These are phyloP conservation scores for Tadarida brasiliensis DNA, from an alignment of 2,797 vertebrate species.

Conservation along the genomic window DNA sequence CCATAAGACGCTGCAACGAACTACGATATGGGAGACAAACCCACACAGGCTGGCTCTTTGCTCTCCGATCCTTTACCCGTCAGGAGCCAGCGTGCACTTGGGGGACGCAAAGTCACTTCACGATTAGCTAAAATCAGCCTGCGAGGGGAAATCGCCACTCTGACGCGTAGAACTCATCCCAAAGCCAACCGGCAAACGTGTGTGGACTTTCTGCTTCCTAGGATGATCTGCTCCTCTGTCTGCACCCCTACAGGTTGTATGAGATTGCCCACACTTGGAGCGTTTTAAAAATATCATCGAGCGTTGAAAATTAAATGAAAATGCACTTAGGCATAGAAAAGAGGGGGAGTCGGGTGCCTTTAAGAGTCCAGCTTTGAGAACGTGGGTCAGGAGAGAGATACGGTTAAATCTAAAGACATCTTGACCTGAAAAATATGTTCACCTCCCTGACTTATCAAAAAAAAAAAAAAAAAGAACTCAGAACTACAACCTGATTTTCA, in stretches of 20 bases:
- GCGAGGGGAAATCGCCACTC: not conserved
- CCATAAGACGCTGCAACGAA: not conserved
- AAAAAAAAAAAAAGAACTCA: not conserved
- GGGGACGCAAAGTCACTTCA: not conserved
- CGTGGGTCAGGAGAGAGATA: not conserved
- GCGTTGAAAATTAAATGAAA: not conserved
- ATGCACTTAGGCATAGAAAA: not conserved
- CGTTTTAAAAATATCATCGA: not conserved
- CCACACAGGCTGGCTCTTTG: not conserved
- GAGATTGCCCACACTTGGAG: not conserved
- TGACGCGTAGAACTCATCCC: not conserved
- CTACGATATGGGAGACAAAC: not conserved
- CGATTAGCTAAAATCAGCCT: not conserved
- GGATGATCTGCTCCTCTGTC: not conserved
- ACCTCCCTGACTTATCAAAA: not conserved
- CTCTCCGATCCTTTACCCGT: not conserved
- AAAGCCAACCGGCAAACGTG: not conserved
- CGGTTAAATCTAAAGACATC: not conserved
- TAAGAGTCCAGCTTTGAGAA: not conserved
- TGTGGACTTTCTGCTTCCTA: not conserved
- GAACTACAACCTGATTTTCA: slow-evolving; percentile 6
- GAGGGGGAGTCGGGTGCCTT: not conserved
- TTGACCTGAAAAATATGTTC: not conserved
- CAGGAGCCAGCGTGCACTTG: not conserved
- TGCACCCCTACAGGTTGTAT: not conserved